These are phyloP conservation scores for Cetonia aurata DNA, from an alignment of 2,888 invertebrate genomes.

Conservation along the genomic window DNA sequence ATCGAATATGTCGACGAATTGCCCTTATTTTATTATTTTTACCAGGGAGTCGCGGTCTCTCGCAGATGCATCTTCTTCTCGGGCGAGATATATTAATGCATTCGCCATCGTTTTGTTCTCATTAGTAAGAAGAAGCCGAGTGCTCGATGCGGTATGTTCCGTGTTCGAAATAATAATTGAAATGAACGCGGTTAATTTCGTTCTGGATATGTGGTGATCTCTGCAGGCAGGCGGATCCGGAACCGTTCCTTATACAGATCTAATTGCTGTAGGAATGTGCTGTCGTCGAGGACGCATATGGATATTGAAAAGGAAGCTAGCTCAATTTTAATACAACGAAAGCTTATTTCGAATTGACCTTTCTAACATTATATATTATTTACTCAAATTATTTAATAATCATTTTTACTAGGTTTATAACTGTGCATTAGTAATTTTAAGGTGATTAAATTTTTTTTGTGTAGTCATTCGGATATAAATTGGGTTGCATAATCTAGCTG, in stretches of 20 bases:
- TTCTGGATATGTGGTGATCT: conserved; percentile 12
- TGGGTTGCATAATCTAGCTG: too few relatives aligned
- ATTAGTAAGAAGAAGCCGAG: conserved; percentile 21
- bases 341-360: too few relatives aligned
- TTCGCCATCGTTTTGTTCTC: conserved; percentile 34
- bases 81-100: conserved; percentile 30
- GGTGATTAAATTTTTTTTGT: too few relatives aligned
- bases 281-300: too few relatives aligned
- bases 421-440: too few relatives aligned
- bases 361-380: too few relatives aligned
- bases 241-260: conserved; percentile 4
- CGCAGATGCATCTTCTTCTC: conserved; percentile 18
- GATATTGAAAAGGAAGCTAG: neutral
- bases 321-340: neutral
- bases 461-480: too few relatives aligned
- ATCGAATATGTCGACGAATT: conserved; percentile 30
- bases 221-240: neutral
- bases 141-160: conserved; percentile 28
- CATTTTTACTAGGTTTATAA: too few relatives aligned
- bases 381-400: too few relatives aligned
- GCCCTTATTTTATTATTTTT: conserved; percentile 34
- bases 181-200: conserved; percentile 35
- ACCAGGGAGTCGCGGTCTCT: conserved; percentile 14
- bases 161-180: conserved; percentile 38
- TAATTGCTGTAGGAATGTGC: conserved; percentile 16